Percentiles rank a stretch among this genome's conserved stretches.
These are phyloP conservation scores for Fringilla coelebs DNA, from an alignment of 2,797 vertebrate species.

Conservation along the genomic window DNA sequence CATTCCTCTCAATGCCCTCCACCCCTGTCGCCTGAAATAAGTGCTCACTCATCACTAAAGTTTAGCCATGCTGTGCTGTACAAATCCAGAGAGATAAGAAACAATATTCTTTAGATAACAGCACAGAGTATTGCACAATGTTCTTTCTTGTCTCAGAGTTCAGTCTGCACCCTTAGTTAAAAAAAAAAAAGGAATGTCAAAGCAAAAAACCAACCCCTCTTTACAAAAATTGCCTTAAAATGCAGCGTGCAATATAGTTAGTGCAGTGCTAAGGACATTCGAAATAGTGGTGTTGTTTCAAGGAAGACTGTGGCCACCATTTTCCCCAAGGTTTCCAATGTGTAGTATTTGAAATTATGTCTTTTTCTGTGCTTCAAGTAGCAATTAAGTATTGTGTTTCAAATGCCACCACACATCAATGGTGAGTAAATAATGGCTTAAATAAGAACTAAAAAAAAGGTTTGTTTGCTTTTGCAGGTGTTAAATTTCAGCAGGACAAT, in stretches of 20 bases:
- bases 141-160: conserved; percentile 58
- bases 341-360: neutral
- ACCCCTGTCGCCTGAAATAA: conserved; percentile 32
- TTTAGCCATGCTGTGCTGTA: conserved; percentile 31
- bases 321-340: neutral
- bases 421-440: conserved; percentile 40
- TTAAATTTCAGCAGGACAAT: conserved; percentile 55
- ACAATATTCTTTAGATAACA: conserved; percentile 57
- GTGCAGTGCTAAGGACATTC: neutral
- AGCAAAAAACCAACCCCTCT: neutral
- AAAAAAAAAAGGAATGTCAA: neutral
- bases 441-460: conserved; percentile 26
- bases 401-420: conserved; percentile 32
- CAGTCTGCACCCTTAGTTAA: conserved; percentile 29
- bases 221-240: neutral
- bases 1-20: neutral
- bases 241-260: neutral
- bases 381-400: conserved; percentile 56
- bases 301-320: neutral
- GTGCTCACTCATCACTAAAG: conserved; percentile 56
- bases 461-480: conserved; percentile 55
- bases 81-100: conserved; percentile 46
- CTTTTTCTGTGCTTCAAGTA: neutral
- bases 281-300: neutral
- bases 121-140: conserved; percentile 36